Evolutionary conservation across 2,888 invertebrate genomes (phyloP), one percentile per base, ranked within the genome.

Genomic region (Eristalinus sepulchralis): DNA sequence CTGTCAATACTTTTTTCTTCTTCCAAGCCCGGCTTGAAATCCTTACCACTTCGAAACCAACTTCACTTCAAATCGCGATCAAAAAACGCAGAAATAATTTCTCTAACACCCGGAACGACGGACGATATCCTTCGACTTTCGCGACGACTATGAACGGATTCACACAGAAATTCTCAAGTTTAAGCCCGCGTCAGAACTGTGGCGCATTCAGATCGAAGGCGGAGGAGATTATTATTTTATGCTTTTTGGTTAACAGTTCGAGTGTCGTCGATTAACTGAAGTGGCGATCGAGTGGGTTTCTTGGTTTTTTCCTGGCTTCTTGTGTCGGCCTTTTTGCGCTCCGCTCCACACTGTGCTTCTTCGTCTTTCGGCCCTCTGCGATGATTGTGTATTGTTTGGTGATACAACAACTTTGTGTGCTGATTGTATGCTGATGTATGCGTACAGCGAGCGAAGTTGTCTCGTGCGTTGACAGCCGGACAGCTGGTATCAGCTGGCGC

Each of bases 261-360:
- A 86, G 75, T 78, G 86, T 71, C 75, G 82, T 79, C 79, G 83
- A 83, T 86, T 82, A 86, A 86, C 86, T 86, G 83, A 86, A 82
- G 82, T 75, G 73, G 60, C 86, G 83, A 79, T 75, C 83, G 86
- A 64, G 39, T 79, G 78, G 78, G 86, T 83, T 75, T 75, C 86
- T 83, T 86, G 79, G 86, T 86, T 86, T 86, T 86, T 86, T 86
- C 79, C 78, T 75, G 78, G 57, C 72, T 76, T 80, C 59, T 85
- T 76, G 10, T 36, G 22, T 55, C 33, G 39, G 66, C 71, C 33
- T 75, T 47, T 47, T 47, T 66, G 60, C n/a, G 57, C 77, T 47
- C 47, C 17, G 47, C 17, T 47, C 47, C 47, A 47, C 39, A 39
- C 83, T 79, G 77, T 39, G 57, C 55, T 71, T 67, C 53, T 63